Evolutionary conservation across 2,113 vertebrate genomes (phyloP).

Genomic region (Chrysochloris asiatica): DNA sequence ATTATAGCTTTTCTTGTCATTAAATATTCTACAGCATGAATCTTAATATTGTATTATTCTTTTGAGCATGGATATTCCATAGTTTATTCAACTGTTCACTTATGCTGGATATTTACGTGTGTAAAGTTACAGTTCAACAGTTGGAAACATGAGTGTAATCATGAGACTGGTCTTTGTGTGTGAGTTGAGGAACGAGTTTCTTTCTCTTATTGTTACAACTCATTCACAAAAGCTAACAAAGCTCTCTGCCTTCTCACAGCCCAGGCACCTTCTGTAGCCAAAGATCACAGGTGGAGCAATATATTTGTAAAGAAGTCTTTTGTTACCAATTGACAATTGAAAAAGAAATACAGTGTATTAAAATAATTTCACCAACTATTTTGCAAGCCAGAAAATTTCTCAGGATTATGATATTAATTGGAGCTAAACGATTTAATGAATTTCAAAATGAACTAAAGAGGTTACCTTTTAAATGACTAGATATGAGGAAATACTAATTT

Average conservation of each 20-base stretch:
- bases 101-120: neutral
- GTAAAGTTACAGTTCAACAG: neutral
- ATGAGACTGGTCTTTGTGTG: neutral
- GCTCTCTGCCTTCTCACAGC: neutral
- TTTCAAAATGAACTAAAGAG: neutral
- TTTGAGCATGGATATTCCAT: neutral
- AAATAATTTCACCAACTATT: slow-evolving; percentile 8
- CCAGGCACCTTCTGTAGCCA: neutral
- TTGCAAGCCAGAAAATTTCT: neutral
- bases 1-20: neutral
- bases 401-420: neutral
- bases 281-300: neutral
- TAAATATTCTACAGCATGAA: neutral
- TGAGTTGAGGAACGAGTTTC: neutral
- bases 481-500: neutral
- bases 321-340: neutral
- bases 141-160: neutral
- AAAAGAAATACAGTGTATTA: neutral
- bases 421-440: neutral
- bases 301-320: neutral
- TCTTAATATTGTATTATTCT: neutral
- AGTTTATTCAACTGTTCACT: neutral
- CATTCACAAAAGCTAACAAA: neutral
- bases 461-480: slow-evolving; percentile 4
- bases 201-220: neutral